Base-by-base conservation (phyloP, 2,113 vertebrate species). In the Sinocyclocheilus anophthalmus region DNA sequence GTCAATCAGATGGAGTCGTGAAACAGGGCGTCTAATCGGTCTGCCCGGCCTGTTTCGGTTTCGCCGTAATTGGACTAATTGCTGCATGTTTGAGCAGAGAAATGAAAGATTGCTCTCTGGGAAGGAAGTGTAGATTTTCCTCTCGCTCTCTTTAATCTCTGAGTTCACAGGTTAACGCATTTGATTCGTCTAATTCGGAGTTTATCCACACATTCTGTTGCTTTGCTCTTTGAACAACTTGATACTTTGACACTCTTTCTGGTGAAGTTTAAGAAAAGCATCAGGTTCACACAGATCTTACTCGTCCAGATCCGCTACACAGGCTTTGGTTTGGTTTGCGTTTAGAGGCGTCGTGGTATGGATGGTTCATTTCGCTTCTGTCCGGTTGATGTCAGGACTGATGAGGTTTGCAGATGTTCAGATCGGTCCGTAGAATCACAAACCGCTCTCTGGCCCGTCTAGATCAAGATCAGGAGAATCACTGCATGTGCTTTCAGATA, bases 41-140 rank as follows among this genome's bases (percentile, higher is more conserved):
- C 75, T 55, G 48, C 33, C 11, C 22, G 39, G 57, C 26, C 78
- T 42, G 77, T 14, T 63, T 81, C 50, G 69, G n/a, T n/a, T n/a
- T n/a, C n/a, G n/a, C n/a, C 53, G 4, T 88, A 87, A 87, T 88
- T 87, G 88, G 48, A 84, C 26, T 88, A 88, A 88, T 87, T 88
- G 82, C 69, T 16, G 81, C 14, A n/a, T 84, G 88, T 87, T 87
- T 87, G 76, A 86, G 76, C 39, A 61, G 22, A 50, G 76, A 79
- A 55, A 82, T 88, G 85, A 87, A 82, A 82, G 88, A 81, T 61
- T 63, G 55, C 20, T 13, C 12, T 65, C 22, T 84, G n/a, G 13
- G 13, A 50, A 53, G 81, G 42, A 88, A 88, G 81, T 72, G 12
- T 3, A 61, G 50, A 53, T 69, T 65, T n/a, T 61, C 3, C 73